phyloP scores from a whole-genome alignment of 2,888 invertebrate genomes.

The Lepidocyrtoides sp. region DNA sequence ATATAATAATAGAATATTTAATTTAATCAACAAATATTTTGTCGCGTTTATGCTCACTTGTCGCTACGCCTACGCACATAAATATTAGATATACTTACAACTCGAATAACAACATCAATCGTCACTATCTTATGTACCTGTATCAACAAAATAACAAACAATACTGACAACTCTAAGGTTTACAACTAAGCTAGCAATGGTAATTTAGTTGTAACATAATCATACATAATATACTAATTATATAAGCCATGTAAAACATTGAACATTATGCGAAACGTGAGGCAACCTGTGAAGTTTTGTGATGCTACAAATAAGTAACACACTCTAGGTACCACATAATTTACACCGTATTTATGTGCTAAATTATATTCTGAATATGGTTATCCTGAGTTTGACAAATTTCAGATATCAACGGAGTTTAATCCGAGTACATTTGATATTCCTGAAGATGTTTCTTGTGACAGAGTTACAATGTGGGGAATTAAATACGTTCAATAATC shows the following conservation, averaged over 20 bases:
- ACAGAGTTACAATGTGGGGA: neutral
- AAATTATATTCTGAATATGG: constrained; percentile 54
- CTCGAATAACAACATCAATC: neutral
- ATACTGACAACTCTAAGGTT: constrained; percentile 63
- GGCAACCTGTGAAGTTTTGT: constrained; percentile 75
- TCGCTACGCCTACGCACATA: too few species aligned
- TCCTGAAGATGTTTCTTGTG: neutral
- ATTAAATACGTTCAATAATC: neutral
- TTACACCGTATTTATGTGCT: neutral
- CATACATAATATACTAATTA: neutral
- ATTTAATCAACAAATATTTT: constrained; percentile 44
- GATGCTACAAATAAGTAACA: constrained; percentile 50
- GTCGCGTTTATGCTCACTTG: constrained; percentile 10
- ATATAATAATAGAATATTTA: neutral
- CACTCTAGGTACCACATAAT: neutral
- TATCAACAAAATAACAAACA: constrained; percentile 43
- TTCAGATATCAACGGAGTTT: constrained; percentile 11
- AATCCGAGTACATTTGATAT: constrained; percentile 35
- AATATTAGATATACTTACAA: constrained; percentile 12
- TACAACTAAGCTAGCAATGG: neutral
- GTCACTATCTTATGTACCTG: neutral
- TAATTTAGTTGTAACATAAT: too few species aligned
- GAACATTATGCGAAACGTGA: constrained; percentile 53
- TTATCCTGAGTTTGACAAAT: constrained; percentile 59
- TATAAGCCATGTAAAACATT: constrained; percentile 13